Evolutionary conservation across 2,113 vertebrate genomes (phyloP).

Genomic region (Megaleporinus macrocephalus): DNA sequence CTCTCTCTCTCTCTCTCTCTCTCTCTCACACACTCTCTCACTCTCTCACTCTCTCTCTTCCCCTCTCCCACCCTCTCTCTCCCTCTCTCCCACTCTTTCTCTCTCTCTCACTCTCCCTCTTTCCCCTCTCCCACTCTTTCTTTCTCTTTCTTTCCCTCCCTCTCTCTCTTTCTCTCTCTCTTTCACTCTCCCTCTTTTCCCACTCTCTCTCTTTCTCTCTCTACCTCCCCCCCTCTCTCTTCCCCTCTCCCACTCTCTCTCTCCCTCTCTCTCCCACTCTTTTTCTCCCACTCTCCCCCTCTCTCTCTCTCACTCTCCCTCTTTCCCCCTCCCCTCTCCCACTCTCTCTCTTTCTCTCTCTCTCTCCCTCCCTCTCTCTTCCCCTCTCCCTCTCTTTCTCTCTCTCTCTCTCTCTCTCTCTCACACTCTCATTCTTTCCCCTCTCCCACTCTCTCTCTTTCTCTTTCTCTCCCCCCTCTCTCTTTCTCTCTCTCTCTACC

Average conservation of each 20-base stretch:
- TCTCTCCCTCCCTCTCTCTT: background rate
- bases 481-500: background rate
- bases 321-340: too few relatives aligned
- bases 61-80: slow-evolving; percentile 12
- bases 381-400: background rate
- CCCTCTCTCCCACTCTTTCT: slow-evolving; percentile 22
- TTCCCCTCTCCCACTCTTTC: too few relatives aligned
- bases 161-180: too few relatives aligned
- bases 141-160: background rate
- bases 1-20: background rate
- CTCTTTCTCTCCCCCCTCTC: background rate
- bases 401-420: too few relatives aligned
- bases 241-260: background rate
- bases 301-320: slow-evolving; percentile 32
- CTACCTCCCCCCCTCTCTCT: slow-evolving; percentile 26
- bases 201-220: slow-evolving; percentile 28
- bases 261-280: background rate
- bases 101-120: slow-evolving; percentile 3
- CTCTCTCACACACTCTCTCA: too few relatives aligned
- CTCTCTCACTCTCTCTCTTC: too few relatives aligned
- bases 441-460: slow-evolving; percentile 27
- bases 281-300: background rate
- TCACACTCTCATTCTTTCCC: slow-evolving; percentile 32
- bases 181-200: too few relatives aligned
- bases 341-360: slow-evolving; percentile 31